A percentile compares a stretch with the other conserved stretches of the same genome.
Evolutionary conservation across 2,888 invertebrate genomes (phyloP).

Genomic region (Drosophila prolongata): DNA sequence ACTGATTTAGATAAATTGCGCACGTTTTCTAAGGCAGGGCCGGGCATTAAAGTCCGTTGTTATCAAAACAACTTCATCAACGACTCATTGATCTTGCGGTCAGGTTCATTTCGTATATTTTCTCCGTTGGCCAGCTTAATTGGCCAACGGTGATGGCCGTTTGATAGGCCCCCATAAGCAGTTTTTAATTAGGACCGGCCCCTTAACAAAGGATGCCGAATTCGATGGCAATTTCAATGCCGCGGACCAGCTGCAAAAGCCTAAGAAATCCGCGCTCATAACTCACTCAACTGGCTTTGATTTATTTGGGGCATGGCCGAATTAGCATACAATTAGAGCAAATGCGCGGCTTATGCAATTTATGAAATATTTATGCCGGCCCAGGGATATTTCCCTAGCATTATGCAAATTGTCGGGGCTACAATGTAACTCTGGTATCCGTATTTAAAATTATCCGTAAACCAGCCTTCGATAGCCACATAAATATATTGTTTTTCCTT

Average conservation of each 20-base stretch:
- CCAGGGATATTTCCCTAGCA: conserved; percentile 37
- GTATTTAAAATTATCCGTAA: conserved; percentile 33
- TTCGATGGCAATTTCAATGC: background rate
- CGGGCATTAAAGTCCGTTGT: conserved; percentile 10
- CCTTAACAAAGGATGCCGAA: conserved; percentile 60
- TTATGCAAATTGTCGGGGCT: conserved; percentile 59
- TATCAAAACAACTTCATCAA: conserved; percentile 80
- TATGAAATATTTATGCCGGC: conserved; percentile 56
- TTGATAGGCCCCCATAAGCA: conserved; percentile 56
- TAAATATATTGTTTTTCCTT: conserved; percentile 41
- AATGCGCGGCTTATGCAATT: conserved; percentile 58
- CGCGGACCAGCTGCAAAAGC: background rate
- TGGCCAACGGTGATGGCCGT: conserved; percentile 55
- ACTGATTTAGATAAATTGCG: conserved; percentile 80
- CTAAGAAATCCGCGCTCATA: conserved; percentile 51
- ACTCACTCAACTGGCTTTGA: conserved; percentile 60
- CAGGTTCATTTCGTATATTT: conserved; percentile 47
- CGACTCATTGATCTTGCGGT: conserved; percentile 63
- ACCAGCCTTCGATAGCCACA: conserved; percentile 29
- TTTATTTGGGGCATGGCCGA: conserved; percentile 63
- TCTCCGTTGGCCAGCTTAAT: conserved; percentile 45
- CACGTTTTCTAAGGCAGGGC: conserved; percentile 76
- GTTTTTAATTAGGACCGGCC: conserved; percentile 61
- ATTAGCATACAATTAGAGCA: conserved; percentile 75
- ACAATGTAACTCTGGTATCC: conserved; percentile 36